phyloP scores from a whole-genome alignment of 2,797 vertebrate species.

The Thamnophis elegans region DNA sequence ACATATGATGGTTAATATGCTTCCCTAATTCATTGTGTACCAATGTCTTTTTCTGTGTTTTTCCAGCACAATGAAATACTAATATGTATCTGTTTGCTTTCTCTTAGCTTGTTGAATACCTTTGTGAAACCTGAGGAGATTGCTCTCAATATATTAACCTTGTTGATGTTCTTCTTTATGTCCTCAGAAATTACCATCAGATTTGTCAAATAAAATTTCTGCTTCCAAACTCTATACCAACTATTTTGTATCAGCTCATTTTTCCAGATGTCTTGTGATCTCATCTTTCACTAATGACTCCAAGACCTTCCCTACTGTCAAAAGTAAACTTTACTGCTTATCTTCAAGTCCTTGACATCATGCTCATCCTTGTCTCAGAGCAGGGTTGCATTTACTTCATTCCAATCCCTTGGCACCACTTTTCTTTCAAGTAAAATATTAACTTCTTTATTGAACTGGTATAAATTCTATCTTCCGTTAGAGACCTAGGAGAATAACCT shows the following conservation, averaged over 20 bases:
- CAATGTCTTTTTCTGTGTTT: neutral
- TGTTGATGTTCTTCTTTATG: conserved; percentile 33
- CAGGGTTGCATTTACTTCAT: conserved; percentile 50
- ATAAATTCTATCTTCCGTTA: conserved; percentile 58
- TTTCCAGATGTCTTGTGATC: conserved; percentile 59
- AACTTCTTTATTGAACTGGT: conserved; percentile 29
- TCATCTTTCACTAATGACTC: conserved; percentile 57
- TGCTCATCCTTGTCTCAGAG: conserved; percentile 39
- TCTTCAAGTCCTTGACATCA: conserved; percentile 48
- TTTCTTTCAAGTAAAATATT: conserved; percentile 38
- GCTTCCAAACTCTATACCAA: conserved; percentile 34
- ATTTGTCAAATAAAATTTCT: conserved; percentile 41
- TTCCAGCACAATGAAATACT: neutral
- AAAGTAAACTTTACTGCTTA: conserved; percentile 59
- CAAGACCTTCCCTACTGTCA: conserved; percentile 55
- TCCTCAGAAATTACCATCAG: conserved; percentile 24
- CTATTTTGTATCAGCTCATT: conserved; percentile 50
- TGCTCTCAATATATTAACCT: neutral
- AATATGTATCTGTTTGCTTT: neutral
- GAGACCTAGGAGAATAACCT: conserved; percentile 52
- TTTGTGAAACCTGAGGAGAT: neutral
- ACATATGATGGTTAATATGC: neutral
- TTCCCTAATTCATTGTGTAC: conserved; percentile 11
- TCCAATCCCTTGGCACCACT: conserved; percentile 37
- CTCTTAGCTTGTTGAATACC: conserved; percentile 27